phyloP scores from a whole-genome alignment of 2,888 invertebrate genomes.

The Fabriciana adippe region DNA sequence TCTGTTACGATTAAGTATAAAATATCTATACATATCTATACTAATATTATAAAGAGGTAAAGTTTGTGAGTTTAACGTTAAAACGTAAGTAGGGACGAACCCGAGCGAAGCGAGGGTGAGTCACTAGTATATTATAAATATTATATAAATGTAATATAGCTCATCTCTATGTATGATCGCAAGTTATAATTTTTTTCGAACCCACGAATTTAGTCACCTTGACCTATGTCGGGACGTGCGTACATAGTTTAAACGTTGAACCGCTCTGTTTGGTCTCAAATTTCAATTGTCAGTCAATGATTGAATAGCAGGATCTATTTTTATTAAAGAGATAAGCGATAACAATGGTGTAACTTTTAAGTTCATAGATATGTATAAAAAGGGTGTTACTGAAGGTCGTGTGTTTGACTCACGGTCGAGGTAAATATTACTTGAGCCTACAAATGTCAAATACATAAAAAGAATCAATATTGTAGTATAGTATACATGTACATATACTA shows the following conservation, averaged over 20 bases:
- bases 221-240: constrained; percentile 12
- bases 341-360: constrained; percentile 9
- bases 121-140: no score
- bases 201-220: constrained; percentile 6
- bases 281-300: background rate
- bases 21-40: no score
- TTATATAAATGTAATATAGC: no score
- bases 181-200: background rate
- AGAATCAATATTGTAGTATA: no score
- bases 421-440: background rate
- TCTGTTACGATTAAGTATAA: no score
- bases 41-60: no score
- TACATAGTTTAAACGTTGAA: constrained; percentile 10
- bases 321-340: constrained; percentile 16
- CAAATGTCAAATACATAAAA: no score
- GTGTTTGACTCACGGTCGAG: background rate
- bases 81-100: no score
- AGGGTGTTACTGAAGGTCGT: background rate
- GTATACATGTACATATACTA: no score
- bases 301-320: constrained; percentile 13
- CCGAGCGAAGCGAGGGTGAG: no score
- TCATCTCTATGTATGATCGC: background rate
- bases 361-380: background rate
- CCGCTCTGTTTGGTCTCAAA: background rate
- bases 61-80: no score